Base-by-base conservation (phyloP, 2,113 vertebrate species). In the Lota lota region DNA sequence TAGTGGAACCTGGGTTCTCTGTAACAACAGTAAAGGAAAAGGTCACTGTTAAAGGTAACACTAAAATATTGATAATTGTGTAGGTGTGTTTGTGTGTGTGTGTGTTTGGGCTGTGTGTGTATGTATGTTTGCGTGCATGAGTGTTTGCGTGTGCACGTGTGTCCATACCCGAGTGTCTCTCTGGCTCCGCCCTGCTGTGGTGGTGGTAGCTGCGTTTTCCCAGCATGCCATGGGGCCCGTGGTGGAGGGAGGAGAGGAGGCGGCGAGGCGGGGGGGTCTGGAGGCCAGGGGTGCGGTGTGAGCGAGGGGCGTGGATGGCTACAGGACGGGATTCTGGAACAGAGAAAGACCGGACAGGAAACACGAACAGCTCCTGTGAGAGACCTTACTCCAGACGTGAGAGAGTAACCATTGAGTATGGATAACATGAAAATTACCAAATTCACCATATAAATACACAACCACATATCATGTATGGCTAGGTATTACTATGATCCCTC, bases 141-240 rank as follows among this genome's bases (percentile, higher is more conserved):
- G 8, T 60, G 59, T 36, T 36, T 33, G 61, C 68, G 54, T 47
- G 40, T 54, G 19, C 64, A n/a, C 17, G 40, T 63, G 62, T 54
- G 73, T 15, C 19, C 63, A 61, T 86, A 89, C 87, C 86, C 86
- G 87, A 64, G 59, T 84, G 81, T 66, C 74, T 92, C 75, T 89
- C 96, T 50, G 80, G 91, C 80, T 97, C 95, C 66, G 94, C 89
- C 79, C 96, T 94, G 70, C 95, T 98, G 87, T 97, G 95, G 85
- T 96, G 95, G 83, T 94, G 96, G 90, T 95, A 99, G 88, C 94
- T 95, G 82, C 96, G 95, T 80, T 98, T 98, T 69, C 97, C 96
- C 93, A 97, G 90, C 91, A 99, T 96, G 90, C 96, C 95, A 58
- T 95, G 87, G 1, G 96, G 91, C 1, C 95, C 94, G 68, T 96